Percentiles rank a stretch among this genome's conserved stretches.
Conservation (phyloP, 2,888 invertebrate genomes). For the Habroteleia sp. region DNA sequence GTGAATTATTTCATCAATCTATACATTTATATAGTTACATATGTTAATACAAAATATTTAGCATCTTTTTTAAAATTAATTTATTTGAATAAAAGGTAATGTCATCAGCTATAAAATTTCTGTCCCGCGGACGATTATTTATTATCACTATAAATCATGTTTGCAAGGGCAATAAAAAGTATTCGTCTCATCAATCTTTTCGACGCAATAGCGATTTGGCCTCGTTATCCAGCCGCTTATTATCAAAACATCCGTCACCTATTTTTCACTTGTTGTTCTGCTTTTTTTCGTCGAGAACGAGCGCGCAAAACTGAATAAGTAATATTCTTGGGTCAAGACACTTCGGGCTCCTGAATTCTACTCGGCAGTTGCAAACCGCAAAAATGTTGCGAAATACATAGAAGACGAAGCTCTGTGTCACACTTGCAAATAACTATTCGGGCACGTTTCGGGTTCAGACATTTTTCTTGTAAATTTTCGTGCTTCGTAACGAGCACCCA, state of each 20-base stretch:
- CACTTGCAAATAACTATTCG: conserved; percentile 54
- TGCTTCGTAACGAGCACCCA: conserved; percentile 45
- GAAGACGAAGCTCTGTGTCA: conserved; percentile 19
- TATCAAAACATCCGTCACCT: background rate
- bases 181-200: no score
- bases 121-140: no score
- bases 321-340: conserved; percentile 37
- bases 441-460: conserved; percentile 19
- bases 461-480: conserved; percentile 50
- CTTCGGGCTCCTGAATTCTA: conserved; percentile 13
- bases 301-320: conserved; percentile 22
- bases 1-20: no score
- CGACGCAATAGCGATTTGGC: no score
- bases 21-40: no score
- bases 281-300: conserved; percentile 1
- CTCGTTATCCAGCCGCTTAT: background rate
- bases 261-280: background rate
- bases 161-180: no score
- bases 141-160: no score
- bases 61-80: no score
- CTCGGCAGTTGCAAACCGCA: background rate
- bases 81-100: no score
- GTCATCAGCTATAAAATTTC: no score
- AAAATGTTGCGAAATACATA: conserved; percentile 18
- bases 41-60: no score